A percentile compares a stretch with the other conserved stretches of the same genome.
phyloP scores from a whole-genome alignment of 2,113 vertebrate genomes.

The Gallinago jamesoni region DNA sequence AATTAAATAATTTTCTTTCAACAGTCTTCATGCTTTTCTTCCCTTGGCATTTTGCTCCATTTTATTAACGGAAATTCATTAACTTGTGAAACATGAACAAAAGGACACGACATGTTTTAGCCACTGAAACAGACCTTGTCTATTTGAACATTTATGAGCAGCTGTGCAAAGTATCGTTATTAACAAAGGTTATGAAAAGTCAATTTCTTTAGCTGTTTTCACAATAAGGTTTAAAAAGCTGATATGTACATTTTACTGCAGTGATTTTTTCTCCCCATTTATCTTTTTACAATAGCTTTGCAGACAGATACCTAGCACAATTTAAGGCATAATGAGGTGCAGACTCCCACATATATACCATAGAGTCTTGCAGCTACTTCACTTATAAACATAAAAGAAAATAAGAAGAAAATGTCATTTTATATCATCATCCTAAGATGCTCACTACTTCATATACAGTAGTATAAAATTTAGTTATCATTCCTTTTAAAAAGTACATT shows the following conservation, averaged over 20 bases:
- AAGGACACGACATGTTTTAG: not conserved
- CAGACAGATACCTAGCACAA: not conserved
- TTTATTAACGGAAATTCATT: not conserved
- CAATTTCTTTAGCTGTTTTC: not conserved
- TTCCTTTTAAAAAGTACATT: not conserved
- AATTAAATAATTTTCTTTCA: not conserved
- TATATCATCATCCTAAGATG: not conserved
- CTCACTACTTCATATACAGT: not conserved
- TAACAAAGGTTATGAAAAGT: not conserved
- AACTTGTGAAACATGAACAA: not conserved
- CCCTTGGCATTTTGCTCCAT: not conserved
- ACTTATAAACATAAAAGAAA: not conserved
- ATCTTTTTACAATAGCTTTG: not conserved
- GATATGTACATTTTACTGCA: not conserved
- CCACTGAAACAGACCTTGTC: not conserved
- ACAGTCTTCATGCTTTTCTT: not conserved
- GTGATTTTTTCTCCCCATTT: not conserved
- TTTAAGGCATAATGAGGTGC: conserved; percentile 6
- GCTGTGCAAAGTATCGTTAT: not conserved
- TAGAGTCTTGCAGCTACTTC: not conserved
- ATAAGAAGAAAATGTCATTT: not conserved
- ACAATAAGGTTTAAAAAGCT: not conserved
- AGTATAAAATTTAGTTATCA: not conserved
- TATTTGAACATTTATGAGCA: not conserved
- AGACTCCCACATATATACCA: not conserved